Conservation (phyloP, 2,797 vertebrate species). For the Artibeus jamaicensis region DNA sequence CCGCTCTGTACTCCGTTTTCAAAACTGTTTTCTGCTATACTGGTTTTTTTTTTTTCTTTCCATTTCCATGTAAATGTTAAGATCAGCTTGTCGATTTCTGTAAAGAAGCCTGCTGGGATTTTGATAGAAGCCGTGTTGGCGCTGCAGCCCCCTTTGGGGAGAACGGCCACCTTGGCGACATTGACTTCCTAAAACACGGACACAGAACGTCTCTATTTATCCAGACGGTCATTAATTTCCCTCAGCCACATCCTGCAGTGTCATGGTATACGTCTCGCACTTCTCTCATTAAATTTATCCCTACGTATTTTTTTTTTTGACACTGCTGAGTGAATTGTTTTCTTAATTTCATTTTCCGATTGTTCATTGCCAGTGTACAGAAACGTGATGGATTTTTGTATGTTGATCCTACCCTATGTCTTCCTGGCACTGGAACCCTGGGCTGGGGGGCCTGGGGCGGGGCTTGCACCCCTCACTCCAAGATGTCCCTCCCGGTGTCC, state of each 20-base stretch:
- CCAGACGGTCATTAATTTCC: conserved; percentile 38
- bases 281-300: conserved; percentile 40
- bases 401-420: neutral
- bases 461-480: neutral
- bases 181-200: conserved; percentile 16
- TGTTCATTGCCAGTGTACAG: neutral
- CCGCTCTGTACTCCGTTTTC: neutral
- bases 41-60: neutral
- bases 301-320: neutral
- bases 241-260: neutral
- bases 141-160: neutral
- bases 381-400: neutral
- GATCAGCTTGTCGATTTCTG: conserved; percentile 50
- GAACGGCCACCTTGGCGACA: neutral
- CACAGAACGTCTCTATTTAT: conserved; percentile 15
- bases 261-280: neutral
- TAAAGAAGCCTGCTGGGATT: conserved; percentile 44
- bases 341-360: conserved; percentile 42
- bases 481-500: neutral
- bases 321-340: neutral
- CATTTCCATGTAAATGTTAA: conserved; percentile 47
- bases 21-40: conserved; percentile 33
- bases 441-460: too few species aligned
- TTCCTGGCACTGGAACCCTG: neutral
- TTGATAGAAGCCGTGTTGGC: neutral